Conservation (phyloP, 2,113 vertebrate species). For the Rafetus swinhoei region DNA sequence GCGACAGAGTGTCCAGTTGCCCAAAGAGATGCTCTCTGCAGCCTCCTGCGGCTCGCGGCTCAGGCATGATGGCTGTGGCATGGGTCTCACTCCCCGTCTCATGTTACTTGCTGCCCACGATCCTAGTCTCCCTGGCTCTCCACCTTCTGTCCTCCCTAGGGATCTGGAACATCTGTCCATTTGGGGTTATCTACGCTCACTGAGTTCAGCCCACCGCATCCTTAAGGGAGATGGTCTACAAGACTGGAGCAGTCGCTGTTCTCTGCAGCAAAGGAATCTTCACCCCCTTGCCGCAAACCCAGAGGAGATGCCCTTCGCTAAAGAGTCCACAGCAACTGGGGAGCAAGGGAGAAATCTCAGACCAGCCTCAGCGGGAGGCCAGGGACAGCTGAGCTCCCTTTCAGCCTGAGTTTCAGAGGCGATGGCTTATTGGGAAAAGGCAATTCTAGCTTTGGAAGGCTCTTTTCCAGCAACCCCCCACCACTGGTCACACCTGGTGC, state of each 20-base stretch:
- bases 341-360: background rate
- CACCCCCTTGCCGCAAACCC: background rate
- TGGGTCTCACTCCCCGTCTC: background rate
- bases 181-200: background rate
- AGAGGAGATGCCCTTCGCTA: background rate
- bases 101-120: background rate
- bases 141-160: background rate
- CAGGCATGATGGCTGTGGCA: background rate
- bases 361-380: background rate
- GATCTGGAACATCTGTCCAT: background rate
- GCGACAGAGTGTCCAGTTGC: background rate
- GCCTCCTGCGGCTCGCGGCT: background rate
- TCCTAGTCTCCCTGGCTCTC: background rate
- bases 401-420: background rate
- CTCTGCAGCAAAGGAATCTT: background rate
- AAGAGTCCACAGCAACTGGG: background rate
- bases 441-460: background rate
- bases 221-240: background rate
- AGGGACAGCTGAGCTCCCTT: background rate
- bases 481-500: background rate
- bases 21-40: background rate
- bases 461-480: background rate
- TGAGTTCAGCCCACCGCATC: background rate
- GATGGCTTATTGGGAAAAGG: background rate
- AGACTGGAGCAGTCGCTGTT: background rate